Evolutionary conservation across 2,888 invertebrate species (phyloP).

Genomic region (Melangyna quadrimaculata): DNA sequence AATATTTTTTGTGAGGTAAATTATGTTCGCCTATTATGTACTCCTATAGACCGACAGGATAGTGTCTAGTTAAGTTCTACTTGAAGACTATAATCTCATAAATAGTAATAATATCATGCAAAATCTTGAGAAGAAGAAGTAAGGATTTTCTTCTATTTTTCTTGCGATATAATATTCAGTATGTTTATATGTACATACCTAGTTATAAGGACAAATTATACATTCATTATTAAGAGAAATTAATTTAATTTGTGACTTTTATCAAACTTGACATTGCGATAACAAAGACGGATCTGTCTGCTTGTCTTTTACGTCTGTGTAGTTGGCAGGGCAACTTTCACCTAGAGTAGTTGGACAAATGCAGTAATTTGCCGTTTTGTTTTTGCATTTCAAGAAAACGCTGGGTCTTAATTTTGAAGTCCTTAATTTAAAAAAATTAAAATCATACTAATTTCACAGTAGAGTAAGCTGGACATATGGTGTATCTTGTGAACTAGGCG

Average conservation of each 20-base stretch:
- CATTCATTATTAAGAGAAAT: neutral
- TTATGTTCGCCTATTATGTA: neutral
- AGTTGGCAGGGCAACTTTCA: too few relatives aligned
- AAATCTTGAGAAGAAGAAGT: neutral
- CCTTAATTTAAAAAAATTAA: too few relatives aligned
- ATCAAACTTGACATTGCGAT: neutral
- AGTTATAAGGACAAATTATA: neutral
- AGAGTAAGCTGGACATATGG: too few relatives aligned
- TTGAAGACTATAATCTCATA: neutral
- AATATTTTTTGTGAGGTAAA: neutral
- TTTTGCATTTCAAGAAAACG: too few relatives aligned
- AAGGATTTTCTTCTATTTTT: neutral
- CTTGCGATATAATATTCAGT: neutral
- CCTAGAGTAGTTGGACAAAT: too few relatives aligned
- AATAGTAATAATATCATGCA: neutral
- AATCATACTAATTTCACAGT: too few relatives aligned
- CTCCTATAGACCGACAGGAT: neutral
- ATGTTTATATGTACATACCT: too few relatives aligned
- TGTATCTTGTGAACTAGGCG: too few relatives aligned
- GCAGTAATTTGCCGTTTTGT: too few relatives aligned
- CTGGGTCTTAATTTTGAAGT: too few relatives aligned
- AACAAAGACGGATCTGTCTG: neutral
- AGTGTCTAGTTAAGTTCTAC: neutral
- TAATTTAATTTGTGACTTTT: neutral
- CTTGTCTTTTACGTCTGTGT: too few relatives aligned